Percentiles rank a stretch among this genome's conserved stretches.
These are phyloP conservation scores for Clusia tigrina DNA, from an alignment of 2,888 invertebrate genomes.

Conservation along the genomic window DNA sequence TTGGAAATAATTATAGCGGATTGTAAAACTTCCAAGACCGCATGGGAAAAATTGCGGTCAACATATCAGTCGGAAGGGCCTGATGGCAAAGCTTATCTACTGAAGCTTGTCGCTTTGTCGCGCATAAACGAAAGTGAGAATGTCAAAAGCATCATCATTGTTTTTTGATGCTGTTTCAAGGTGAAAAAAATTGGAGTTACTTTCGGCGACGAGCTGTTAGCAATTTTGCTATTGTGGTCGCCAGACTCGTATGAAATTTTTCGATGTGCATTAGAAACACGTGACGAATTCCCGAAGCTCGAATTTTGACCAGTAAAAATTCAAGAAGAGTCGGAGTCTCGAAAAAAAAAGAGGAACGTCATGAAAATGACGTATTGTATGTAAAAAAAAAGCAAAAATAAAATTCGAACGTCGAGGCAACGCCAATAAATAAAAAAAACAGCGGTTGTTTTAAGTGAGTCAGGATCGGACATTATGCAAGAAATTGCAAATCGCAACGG, in stretches of 20 bases:
- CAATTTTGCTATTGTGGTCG: slow-evolving; percentile 11
- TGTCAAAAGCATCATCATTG: not conserved
- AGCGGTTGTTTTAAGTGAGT: too few relatives aligned
- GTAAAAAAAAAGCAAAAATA: too few relatives aligned
- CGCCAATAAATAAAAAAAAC: too few relatives aligned
- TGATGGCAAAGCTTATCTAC: not conserved
- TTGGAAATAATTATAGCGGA: too few relatives aligned
- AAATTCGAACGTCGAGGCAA: too few relatives aligned
- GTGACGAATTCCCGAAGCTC: not conserved
- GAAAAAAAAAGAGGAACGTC: not conserved
- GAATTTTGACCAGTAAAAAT: not conserved
- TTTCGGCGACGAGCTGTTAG: not conserved
- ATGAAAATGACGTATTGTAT: too few relatives aligned
- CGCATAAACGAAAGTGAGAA: not conserved
- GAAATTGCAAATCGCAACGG: too few relatives aligned
- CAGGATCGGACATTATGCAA: too few relatives aligned
- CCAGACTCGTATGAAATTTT: slow-evolving; percentile 10
- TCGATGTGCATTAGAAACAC: slow-evolving; percentile 1
- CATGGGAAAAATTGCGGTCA: not conserved
- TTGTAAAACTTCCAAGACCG: too few relatives aligned
- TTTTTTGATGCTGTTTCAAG: not conserved
- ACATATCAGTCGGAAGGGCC: not conserved
- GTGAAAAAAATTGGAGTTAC: slow-evolving; percentile 1
- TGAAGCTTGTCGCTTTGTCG: not conserved
- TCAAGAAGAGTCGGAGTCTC: not conserved